A percentile compares a stretch with the other conserved stretches of the same genome.
These are phyloP conservation scores for Monopis laevigella DNA, from an alignment of 2,888 invertebrate species.

Conservation along the genomic window DNA sequence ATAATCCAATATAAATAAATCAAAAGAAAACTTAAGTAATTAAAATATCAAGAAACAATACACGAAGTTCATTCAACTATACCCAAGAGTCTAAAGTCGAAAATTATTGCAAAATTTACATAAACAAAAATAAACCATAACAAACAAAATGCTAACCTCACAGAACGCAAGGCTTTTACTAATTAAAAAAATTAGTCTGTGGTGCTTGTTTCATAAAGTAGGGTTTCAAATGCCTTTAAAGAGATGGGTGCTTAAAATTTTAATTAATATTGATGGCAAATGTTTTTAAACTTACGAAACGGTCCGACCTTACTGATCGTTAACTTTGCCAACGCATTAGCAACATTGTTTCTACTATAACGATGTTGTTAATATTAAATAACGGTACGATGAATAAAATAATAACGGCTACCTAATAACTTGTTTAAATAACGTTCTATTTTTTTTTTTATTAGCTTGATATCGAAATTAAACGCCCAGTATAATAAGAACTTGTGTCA, in stretches of 20 bases:
- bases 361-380: too few relatives aligned
- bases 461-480: too few relatives aligned
- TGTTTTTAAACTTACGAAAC: constrained; percentile 12
- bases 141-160: not conserved
- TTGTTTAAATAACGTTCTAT: too few relatives aligned
- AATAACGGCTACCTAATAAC: too few relatives aligned
- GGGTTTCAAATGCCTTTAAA: constrained; percentile 1
- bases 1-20: not conserved
- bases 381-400: too few relatives aligned
- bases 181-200: not conserved
- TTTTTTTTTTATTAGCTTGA: too few relatives aligned
- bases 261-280: constrained; percentile 20
- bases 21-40: not conserved
- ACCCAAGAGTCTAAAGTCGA: not conserved
- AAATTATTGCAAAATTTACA: not conserved
- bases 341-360: too few relatives aligned
- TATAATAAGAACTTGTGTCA: too few relatives aligned
- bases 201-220: constrained; percentile 4
- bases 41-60: constrained; percentile 3
- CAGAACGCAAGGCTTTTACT: not conserved
- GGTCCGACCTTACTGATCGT: constrained; percentile 7
- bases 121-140: not conserved
- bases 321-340: constrained; percentile 2
- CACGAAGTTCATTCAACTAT: not conserved
- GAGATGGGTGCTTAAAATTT: constrained; percentile 16